phyloP scores from a whole-genome alignment of 1,140 invertebrate species.

The Listronotus oregonensis region DNA sequence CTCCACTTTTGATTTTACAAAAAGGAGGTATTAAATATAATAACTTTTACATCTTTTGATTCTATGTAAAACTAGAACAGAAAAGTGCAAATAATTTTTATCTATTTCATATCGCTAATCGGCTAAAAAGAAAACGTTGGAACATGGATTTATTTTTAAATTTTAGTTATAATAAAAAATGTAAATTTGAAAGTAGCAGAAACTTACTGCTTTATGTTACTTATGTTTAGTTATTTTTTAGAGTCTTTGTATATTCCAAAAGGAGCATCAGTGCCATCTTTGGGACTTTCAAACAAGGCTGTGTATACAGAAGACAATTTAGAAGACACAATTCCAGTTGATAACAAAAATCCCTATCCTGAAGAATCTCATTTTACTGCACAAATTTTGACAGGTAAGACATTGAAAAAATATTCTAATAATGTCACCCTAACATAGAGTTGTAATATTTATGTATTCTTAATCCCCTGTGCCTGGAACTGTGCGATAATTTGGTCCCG shows the following conservation, averaged over 20 bases:
- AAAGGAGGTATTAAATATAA: too few species aligned
- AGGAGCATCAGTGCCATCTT: conserved; percentile 88
- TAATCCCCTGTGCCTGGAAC: not conserved
- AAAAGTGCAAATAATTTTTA: too few species aligned
- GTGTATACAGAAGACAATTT: conserved; percentile 65
- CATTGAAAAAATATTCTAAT: conserved; percentile 18
- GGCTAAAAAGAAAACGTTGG: too few species aligned
- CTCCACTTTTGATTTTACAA: too few species aligned
- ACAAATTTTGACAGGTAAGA: conserved; percentile 60
- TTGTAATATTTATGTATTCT: not conserved
- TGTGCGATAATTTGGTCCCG: too few species aligned
- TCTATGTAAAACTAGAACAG: too few species aligned
- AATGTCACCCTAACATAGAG: not conserved
- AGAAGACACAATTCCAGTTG: conserved; percentile 49
- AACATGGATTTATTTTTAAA: too few species aligned
- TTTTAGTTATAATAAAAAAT: too few species aligned
- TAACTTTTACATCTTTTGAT: too few species aligned
- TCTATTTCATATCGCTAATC: too few species aligned
- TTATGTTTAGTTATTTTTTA: not conserved
- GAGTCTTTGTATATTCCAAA: conserved; percentile 59
- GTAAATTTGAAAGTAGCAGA: too few species aligned
- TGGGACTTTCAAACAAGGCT: conserved; percentile 95
- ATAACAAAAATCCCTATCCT: conserved; percentile 63
- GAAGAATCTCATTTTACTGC: conserved; percentile 68
- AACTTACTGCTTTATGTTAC: too few species aligned